Evolutionary conservation across 2,888 invertebrate genomes (phyloP).

Genomic region (Tryphoninae sp.): DNA sequence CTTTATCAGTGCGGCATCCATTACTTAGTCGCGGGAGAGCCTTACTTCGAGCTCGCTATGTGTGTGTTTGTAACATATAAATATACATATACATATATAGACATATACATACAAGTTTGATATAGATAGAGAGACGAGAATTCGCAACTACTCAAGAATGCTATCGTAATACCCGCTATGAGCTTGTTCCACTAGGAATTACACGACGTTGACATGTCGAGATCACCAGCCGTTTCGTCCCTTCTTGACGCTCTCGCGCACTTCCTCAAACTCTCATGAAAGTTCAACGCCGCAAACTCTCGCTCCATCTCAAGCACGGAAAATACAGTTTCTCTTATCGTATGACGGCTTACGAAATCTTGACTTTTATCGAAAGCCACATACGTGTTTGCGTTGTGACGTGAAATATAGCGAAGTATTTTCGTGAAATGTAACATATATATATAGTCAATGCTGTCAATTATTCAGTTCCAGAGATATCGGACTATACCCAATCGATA

Average conservation of each 20-base stretch:
- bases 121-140: not conserved
- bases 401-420: not conserved
- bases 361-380: constrained; percentile 20
- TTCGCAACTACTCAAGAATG: constrained; percentile 37
- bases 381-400: not conserved
- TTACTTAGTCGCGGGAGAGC: constrained; percentile 74
- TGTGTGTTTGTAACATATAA: not conserved
- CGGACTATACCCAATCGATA: too few species aligned
- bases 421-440: not conserved
- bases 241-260: constrained; percentile 1
- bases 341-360: constrained; percentile 6
- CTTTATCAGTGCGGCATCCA: constrained; percentile 76
- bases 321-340: constrained; percentile 10
- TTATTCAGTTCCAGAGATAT: too few species aligned
- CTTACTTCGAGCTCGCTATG: constrained; percentile 69
- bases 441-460: too few species aligned
- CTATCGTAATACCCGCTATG: constrained; percentile 49
- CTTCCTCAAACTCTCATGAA: constrained; percentile 46
- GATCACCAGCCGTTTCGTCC: constrained; percentile 17
- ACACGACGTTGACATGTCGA: constrained; percentile 51
- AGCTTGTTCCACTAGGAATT: constrained; percentile 52
- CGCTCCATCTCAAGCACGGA: not conserved
- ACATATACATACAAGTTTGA: not conserved
- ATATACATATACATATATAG: not conserved
- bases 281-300: constrained; percentile 11